Conservation (phyloP, 2,888 invertebrate genomes). For the Galerucella calmariensis region DNA sequence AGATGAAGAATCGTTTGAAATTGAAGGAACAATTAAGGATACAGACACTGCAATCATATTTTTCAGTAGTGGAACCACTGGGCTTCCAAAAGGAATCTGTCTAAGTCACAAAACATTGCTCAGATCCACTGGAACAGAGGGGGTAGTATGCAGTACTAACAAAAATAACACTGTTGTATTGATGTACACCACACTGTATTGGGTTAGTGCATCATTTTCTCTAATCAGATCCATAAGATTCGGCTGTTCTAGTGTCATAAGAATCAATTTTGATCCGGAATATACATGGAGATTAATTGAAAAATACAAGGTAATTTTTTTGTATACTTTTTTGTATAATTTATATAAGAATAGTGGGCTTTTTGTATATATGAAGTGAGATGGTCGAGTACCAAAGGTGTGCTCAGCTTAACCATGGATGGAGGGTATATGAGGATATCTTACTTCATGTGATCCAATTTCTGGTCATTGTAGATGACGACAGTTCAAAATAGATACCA, state of each 20-base stretch:
- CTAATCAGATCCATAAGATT: conserved; percentile 9
- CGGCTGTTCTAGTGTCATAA: conserved; percentile 30
- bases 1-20: conserved; percentile 49
- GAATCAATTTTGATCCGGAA: conserved; percentile 31
- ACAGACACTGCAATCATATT: conserved; percentile 51
- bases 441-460: too few species aligned
- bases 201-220: conserved; percentile 26
- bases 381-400: too few species aligned
- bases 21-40: conserved; percentile 37
- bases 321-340: background rate
- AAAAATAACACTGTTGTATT: background rate
- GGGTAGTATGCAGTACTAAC: background rate
- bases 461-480: too few species aligned
- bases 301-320: conserved; percentile 39
- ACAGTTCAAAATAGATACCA: too few species aligned
- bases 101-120: conserved; percentile 40
- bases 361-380: too few species aligned
- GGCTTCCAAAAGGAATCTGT: conserved; percentile 56
- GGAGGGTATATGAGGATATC: too few species aligned
- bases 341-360: background rate
- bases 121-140: background rate
- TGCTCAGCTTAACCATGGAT: too few species aligned
- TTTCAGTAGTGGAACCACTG: conserved; percentile 58
- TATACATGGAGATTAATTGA: conserved; percentile 37
- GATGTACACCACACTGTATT: conserved; percentile 32